Percentiles rank a stretch among this genome's conserved stretches.
Evolutionary conservation across 2,888 invertebrate genomes (phyloP).

Genomic region (Cryptops parisi): DNA sequence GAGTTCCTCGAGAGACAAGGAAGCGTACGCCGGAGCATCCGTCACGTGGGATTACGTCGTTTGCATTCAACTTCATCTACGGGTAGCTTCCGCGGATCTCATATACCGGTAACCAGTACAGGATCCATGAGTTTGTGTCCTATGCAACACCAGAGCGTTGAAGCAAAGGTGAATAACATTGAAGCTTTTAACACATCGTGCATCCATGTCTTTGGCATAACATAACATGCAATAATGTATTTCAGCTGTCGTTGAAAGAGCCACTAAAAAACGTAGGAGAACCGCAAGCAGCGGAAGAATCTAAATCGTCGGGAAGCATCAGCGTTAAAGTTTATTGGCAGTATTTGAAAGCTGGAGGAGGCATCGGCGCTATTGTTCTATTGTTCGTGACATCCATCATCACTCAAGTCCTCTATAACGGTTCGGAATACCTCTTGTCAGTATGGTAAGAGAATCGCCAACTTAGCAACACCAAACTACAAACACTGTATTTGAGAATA

Average conservation of each 20-base stretch:
- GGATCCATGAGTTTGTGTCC: slow-evolving; percentile 6
- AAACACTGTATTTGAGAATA: neutral
- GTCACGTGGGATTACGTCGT: neutral
- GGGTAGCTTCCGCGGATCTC: slow-evolving; percentile 11
- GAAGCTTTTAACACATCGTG: neutral
- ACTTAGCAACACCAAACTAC: neutral
- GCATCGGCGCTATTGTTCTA: slow-evolving; percentile 39
- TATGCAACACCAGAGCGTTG: slow-evolving; percentile 3
- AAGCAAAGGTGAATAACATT: slow-evolving; percentile 6
- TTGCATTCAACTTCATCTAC: slow-evolving; percentile 9
- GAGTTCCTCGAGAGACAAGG: slow-evolving; percentile 6
- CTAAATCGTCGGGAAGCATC: slow-evolving; percentile 46
- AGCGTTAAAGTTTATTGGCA: slow-evolving; percentile 46
- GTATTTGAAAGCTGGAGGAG: slow-evolving; percentile 55
- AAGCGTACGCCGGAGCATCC: slow-evolving; percentile 9
- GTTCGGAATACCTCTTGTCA: slow-evolving; percentile 61
- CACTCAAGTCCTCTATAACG: slow-evolving; percentile 53
- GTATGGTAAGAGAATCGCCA: slow-evolving; percentile 44
- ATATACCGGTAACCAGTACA: slow-evolving; percentile 2
- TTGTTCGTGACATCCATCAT: slow-evolving; percentile 43
- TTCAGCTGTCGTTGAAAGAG: slow-evolving; percentile 3
- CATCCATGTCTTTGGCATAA: neutral
- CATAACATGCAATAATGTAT: neutral
- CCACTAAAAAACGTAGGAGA: slow-evolving; percentile 20
- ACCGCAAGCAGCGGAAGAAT: slow-evolving; percentile 42